Percentiles rank a stretch among this genome's conserved stretches.
These are phyloP conservation scores for Yponomeuta sedellus DNA, from an alignment of 2,888 invertebrate genomes.

Conservation along the genomic window DNA sequence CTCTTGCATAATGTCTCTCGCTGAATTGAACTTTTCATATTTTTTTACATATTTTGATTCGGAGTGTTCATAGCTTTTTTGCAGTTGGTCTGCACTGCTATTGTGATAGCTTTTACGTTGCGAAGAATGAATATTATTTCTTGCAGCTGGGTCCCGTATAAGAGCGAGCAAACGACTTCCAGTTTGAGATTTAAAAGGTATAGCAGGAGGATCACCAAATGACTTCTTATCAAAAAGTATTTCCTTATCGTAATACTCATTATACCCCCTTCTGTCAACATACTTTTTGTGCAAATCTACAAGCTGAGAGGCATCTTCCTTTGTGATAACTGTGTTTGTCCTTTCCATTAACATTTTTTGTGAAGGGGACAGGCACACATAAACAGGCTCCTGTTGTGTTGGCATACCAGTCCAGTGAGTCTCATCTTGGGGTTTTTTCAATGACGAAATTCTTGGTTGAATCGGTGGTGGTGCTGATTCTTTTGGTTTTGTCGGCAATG, in stretches of 20 bases:
- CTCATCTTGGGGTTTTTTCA: slow-evolving; percentile 55
- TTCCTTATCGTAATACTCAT: slow-evolving; percentile 46
- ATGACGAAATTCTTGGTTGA: slow-evolving; percentile 61
- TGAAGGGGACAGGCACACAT: slow-evolving; percentile 84
- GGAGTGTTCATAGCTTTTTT: slow-evolving; percentile 28
- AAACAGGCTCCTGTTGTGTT: slow-evolving; percentile 75
- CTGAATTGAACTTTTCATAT: slow-evolving; percentile 24
- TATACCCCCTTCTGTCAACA: slow-evolving; percentile 78
- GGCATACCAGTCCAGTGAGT: slow-evolving; percentile 78
- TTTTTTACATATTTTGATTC: slow-evolving; percentile 29
- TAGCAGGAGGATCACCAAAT: slow-evolving; percentile 32
- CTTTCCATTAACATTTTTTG: slow-evolving; percentile 79
- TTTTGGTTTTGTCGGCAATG: slow-evolving; percentile 38
- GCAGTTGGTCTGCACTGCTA: slow-evolving; percentile 34
- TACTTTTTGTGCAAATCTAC: slow-evolving; percentile 83
- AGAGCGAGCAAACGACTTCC: slow-evolving; percentile 79
- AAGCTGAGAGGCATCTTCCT: slow-evolving; percentile 77
- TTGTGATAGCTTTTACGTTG: slow-evolving; percentile 32
- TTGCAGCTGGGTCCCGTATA: slow-evolving; percentile 72
- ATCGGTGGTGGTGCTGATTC: slow-evolving; percentile 55
- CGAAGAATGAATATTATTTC: slow-evolving; percentile 43
- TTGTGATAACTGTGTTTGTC: slow-evolving; percentile 62
- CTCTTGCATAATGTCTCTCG: slow-evolving; percentile 26
- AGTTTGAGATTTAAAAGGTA: slow-evolving; percentile 69
- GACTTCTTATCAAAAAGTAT: slow-evolving; percentile 28